Evolutionary conservation across 2,888 invertebrate species (phyloP).

Genomic region (Hylaea fasciaria): DNA sequence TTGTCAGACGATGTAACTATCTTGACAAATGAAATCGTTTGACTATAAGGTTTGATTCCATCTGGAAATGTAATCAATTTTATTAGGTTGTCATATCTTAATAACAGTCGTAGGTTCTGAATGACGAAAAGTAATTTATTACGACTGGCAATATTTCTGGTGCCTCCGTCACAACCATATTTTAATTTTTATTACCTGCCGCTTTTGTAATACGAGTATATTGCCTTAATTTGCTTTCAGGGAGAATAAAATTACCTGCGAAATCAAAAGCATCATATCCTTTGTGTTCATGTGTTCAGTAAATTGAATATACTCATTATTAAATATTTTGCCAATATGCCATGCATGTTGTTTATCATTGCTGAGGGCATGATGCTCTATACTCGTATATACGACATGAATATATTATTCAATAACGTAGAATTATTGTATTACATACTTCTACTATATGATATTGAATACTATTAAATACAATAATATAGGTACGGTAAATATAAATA

Average conservation of each 20-base stretch:
- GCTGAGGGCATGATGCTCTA: too few relatives aligned
- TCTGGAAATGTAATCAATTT: not conserved
- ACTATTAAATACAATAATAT: too few relatives aligned
- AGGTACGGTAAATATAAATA: too few relatives aligned
- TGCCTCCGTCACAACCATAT: not conserved
- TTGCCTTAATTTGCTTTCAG: constrained; percentile 18
- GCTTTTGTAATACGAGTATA: constrained; percentile 2
- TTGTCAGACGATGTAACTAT: constrained; percentile 1
- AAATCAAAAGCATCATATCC: constrained; percentile 17
- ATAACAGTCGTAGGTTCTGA: too few relatives aligned
- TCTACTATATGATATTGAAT: too few relatives aligned
- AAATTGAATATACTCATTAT: constrained; percentile 34
- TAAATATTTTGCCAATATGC: too few relatives aligned
- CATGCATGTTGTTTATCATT: too few relatives aligned
- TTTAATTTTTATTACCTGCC: not conserved
- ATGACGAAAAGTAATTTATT: too few relatives aligned
- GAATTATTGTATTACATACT: too few relatives aligned
- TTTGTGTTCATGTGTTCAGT: constrained; percentile 21
- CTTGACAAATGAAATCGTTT: not conserved
- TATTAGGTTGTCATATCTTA: not conserved
- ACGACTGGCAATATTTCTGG: too few relatives aligned
- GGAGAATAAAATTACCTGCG: constrained; percentile 19
- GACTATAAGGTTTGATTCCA: not conserved
- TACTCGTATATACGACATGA: too few relatives aligned
- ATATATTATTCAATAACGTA: too few relatives aligned